These are phyloP conservation scores for Ciconia maguari DNA, from an alignment of 2,113 vertebrate species.

Conservation along the genomic window DNA sequence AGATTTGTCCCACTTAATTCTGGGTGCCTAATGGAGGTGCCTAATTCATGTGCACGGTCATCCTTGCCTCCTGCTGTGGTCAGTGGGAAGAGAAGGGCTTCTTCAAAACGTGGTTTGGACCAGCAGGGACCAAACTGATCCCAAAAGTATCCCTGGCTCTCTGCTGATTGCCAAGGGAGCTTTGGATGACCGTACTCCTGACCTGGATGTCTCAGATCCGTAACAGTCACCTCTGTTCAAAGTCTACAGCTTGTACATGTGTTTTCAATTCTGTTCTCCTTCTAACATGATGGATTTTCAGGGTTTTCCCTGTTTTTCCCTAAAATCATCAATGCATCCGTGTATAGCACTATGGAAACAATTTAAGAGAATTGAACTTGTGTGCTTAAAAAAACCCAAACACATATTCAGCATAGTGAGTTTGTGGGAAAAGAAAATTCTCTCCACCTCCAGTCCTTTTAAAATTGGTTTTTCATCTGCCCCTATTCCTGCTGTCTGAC, in stretches of 20 bases:
- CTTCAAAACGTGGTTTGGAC: background rate
- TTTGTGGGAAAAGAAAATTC: conserved; percentile 4
- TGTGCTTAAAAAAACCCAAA: background rate
- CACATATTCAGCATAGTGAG: background rate
- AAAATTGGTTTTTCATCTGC: conserved; percentile 33
- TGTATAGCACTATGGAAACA: background rate
- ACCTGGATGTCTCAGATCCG: background rate
- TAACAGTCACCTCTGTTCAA: background rate
- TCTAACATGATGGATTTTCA: background rate
- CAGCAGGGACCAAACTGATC: background rate
- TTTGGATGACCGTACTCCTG: background rate
- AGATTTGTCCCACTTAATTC: background rate
- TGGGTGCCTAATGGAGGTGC: background rate
- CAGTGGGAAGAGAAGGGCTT: background rate
- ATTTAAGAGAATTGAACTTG: background rate
- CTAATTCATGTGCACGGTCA: background rate
- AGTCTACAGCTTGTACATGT: background rate
- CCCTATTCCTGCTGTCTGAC: conserved; percentile 32
- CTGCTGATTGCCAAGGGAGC: background rate
- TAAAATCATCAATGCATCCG: background rate
- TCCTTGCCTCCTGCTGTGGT: background rate
- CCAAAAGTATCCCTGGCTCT: background rate
- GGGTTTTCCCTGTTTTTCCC: background rate
- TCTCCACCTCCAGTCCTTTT: background rate
- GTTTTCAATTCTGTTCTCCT: conserved; percentile 10